phyloP scores from a whole-genome alignment of 2,888 invertebrate genomes.

The Erebia palarica region DNA sequence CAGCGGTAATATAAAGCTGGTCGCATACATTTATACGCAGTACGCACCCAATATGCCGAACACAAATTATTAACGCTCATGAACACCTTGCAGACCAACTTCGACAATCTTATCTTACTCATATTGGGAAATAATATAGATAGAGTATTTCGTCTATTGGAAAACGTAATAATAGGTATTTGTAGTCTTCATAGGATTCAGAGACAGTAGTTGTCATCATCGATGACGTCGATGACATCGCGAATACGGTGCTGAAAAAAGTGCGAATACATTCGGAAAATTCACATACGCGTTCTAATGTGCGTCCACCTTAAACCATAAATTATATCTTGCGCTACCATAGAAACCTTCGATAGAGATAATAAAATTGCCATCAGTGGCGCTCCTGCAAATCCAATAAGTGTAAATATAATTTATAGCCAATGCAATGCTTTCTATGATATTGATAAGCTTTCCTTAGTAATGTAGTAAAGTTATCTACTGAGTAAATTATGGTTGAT shows the following conservation, averaged over 20 bases:
- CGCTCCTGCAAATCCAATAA: constrained; percentile 16
- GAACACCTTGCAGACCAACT: background rate
- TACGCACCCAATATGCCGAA: background rate
- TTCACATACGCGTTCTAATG: background rate
- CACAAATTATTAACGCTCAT: background rate
- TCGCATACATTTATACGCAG: background rate
- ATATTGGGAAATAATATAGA: no score
- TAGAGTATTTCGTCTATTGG: no score
- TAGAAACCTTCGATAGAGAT: constrained; percentile 24
- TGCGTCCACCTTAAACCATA: constrained; percentile 29
- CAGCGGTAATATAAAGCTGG: constrained; percentile 34
- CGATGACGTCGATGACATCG: background rate
- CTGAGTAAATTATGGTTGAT: background rate
- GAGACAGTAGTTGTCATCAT: no score
- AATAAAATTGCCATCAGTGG: constrained; percentile 27
- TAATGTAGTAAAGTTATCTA: constrained; percentile 3
- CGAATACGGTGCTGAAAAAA: background rate
- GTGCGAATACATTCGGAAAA: background rate
- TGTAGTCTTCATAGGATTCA: no score
- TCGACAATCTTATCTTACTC: no score
- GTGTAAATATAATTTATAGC: constrained; percentile 20
- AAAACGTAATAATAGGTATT: no score
- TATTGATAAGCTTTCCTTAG: constrained; percentile 3
- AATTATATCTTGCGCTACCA: constrained; percentile 32
- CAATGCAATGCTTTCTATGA: constrained; percentile 2